Percentiles rank a stretch among this genome's conserved stretches.
phyloP scores from a whole-genome alignment of 2,888 invertebrate genomes.

The Drosophila mayaguana region DNA sequence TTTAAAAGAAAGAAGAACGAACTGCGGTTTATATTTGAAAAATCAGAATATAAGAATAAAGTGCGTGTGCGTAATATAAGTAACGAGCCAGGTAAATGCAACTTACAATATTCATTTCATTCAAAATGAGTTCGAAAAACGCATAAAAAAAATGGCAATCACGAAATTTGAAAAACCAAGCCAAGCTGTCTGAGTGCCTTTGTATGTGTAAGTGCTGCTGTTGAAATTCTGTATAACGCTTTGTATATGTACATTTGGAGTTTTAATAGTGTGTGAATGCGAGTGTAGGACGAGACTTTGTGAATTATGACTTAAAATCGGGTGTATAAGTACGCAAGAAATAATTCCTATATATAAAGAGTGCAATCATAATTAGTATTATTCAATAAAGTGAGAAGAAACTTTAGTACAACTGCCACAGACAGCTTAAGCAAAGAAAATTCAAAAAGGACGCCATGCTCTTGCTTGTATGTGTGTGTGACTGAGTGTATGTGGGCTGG shows the following conservation, averaged over 20 bases:
- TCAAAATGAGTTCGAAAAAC: conserved; percentile 41
- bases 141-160: conserved; percentile 56
- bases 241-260: conserved; percentile 52
- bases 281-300: conserved; percentile 54
- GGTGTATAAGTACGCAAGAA: conserved; percentile 19
- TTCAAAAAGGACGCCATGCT: conserved; percentile 76
- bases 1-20: conserved; percentile 54
- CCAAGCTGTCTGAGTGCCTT: conserved; percentile 67
- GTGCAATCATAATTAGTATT: conserved; percentile 23
- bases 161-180: conserved; percentile 68
- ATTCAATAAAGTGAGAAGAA: conserved; percentile 13
- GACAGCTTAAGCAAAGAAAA: conserved; percentile 39
- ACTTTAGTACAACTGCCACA: conserved; percentile 34
- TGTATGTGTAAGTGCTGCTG: conserved; percentile 60
- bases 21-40: conserved; percentile 53
- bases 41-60: conserved; percentile 63
- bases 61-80: conserved; percentile 63
- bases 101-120: conserved; percentile 53
- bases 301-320: conserved; percentile 43
- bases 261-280: conserved; percentile 54
- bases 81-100: conserved; percentile 70
- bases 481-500: conserved; percentile 40
- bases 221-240: conserved; percentile 81
- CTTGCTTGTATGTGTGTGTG: conserved; percentile 48
- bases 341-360: not conserved